Evolutionary conservation across 1,140 invertebrate species (phyloP).

Genomic region (Aphaenogaster floridana): DNA sequence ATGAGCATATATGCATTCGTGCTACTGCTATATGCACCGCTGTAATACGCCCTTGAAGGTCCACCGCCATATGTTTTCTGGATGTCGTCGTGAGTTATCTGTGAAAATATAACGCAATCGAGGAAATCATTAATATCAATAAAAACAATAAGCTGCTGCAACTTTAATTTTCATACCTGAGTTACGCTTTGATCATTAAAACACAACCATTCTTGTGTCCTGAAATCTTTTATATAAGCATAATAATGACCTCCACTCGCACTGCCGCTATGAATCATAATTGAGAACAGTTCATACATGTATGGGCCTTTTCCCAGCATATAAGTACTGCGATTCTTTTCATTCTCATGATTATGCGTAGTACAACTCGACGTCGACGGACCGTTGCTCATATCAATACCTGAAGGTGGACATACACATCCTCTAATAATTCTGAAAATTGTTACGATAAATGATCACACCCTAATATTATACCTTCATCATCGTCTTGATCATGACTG

Average conservation of each 20-base stretch:
- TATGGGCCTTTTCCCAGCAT: conserved; percentile 90
- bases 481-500: conserved; percentile 84
- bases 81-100: conserved; percentile 95
- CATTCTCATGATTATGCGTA: conserved; percentile 84
- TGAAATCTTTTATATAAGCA: conserved; percentile 96
- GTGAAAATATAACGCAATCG: conserved; percentile 50
- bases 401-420: conserved; percentile 67
- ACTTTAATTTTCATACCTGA: conserved; percentile 83
- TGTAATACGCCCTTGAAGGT: conserved; percentile 91
- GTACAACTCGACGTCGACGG: conserved; percentile 79
- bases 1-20: conserved; percentile 98
- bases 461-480: conserved; percentile 81
- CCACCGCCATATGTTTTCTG: conserved; percentile 94
- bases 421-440: conserved; percentile 8
- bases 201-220: conserved; percentile 92
- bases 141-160: background rate
- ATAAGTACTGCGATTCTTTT: conserved; percentile 86
- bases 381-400: conserved; percentile 89
- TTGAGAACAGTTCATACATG: conserved; percentile 96
- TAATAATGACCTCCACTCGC: conserved; percentile 97
- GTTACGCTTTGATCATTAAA: conserved; percentile 94
- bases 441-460: background rate
- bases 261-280: conserved; percentile 97
- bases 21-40: conserved; percentile 92
- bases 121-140: background rate